These are phyloP conservation scores for Drosophila cardini DNA, from an alignment of 1,140 invertebrate genomes.

Conservation along the genomic window DNA sequence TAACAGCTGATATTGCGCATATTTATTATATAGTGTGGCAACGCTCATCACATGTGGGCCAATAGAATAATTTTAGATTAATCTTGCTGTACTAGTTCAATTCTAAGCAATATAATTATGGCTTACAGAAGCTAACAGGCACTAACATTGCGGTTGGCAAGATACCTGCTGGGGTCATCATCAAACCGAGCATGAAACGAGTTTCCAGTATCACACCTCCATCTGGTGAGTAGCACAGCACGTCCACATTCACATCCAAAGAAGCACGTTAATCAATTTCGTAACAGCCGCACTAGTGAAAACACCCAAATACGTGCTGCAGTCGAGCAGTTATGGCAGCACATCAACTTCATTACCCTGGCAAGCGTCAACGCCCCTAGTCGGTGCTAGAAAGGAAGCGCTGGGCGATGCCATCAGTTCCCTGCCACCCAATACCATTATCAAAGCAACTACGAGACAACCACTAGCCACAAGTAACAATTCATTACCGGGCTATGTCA, in stretches of 20 bases:
- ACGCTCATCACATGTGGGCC: constrained; percentile 11
- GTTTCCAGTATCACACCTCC: constrained; percentile 9
- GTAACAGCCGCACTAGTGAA: constrained; percentile 41
- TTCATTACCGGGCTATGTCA: not conserved
- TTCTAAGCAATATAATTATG: constrained; percentile 7
- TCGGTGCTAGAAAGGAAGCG: constrained; percentile 27
- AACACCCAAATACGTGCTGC: constrained; percentile 64
- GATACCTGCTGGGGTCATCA: constrained; percentile 49
- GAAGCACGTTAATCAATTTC: not conserved
- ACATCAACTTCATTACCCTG: constrained; percentile 27
- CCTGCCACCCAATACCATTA: constrained; percentile 75
- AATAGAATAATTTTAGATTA: not conserved
- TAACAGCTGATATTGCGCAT: constrained; percentile 31
- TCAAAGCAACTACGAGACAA: constrained; percentile 66
- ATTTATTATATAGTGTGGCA: constrained; percentile 1
- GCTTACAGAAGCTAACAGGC: constrained; percentile 43
- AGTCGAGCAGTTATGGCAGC: constrained; percentile 14
- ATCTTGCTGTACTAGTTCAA: not conserved
- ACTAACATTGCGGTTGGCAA: constrained; percentile 59
- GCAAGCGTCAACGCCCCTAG: constrained; percentile 19
- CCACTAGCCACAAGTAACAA: not conserved
- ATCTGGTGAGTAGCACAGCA: constrained; percentile 9
- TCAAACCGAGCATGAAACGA: constrained; percentile 72
- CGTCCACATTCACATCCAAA: not conserved
- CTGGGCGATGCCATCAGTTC: constrained; percentile 72